Evolutionary conservation across 2,888 invertebrate genomes (phyloP), one percentile per base, ranked within the genome.

Genomic region (Mythimna vitellina): DNA sequence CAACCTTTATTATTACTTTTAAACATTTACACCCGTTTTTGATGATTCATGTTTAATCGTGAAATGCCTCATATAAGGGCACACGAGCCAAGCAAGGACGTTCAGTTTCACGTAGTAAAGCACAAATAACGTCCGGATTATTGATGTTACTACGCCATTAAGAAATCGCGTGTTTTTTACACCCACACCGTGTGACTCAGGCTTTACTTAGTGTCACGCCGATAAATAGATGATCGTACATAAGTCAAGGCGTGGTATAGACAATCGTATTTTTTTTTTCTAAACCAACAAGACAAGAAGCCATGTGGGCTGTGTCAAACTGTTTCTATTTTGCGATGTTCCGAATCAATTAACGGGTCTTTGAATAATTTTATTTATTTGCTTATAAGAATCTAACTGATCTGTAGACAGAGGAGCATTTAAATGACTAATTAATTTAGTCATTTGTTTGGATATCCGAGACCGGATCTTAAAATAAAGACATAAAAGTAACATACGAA

Each of bases 181-280:
- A 25, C 88, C 87, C 80, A 87, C 87, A 35, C 65, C 1, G 69
- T 64, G 64, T 87, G 86, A 87, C 49, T 87, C 86, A 87, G n/a
- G 35, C 71, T 75, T 76, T 65, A 76, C 73, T 84, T 82, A 84
- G 80, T 83, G 84, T 84, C 85, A 82, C 68, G 54, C 67, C 73
- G 75, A 74, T 82, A 86, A 83, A 83, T 82, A 86, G 82, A 87
- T 77, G 78, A 84, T 74, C 79, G 65, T 75, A 60, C 65, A 76
- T 65, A 70, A 79, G 73, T 63, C 42, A 35, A 70, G 78, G 81
- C 77, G 76, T 73, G 73, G 71, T 75, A 65, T 80, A 81, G 76
- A 86, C 80, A 81, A 81, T 77, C 32, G 79, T 76, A 58, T 61
- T 62, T 78, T 85, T 85, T 25, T 79, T 66, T 74, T 65, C 58